A percentile compares a stretch with the other conserved stretches of the same genome.
These are phyloP conservation scores for Arrhopalites spinosus DNA, from an alignment of 2,888 invertebrate genomes.

Conservation along the genomic window DNA sequence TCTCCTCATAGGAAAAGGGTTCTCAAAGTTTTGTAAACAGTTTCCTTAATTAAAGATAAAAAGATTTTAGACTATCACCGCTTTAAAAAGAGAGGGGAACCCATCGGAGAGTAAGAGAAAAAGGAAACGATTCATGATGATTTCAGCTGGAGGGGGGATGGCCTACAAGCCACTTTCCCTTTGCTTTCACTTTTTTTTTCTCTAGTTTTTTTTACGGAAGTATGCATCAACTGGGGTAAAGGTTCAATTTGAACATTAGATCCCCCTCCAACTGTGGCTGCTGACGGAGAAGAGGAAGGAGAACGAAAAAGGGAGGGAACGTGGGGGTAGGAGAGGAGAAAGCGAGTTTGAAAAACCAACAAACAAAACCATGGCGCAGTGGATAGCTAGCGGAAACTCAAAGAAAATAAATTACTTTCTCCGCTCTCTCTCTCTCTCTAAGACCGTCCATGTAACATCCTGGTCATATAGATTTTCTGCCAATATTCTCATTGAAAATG, in stretches of 20 bases:
- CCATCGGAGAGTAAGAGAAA: not conserved
- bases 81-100: not conserved
- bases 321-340: not conserved
- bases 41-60: conserved; percentile 29
- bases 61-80: too few species aligned
- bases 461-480: not conserved
- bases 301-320: not conserved
- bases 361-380: too few species aligned
- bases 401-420: conserved; percentile 33
- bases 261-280: not conserved
- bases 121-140: conserved; percentile 25
- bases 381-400: conserved; percentile 19
- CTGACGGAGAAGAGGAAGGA: not conserved
- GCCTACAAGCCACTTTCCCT: not conserved
- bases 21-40: conserved; percentile 23
- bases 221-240: not conserved
- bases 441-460: not conserved
- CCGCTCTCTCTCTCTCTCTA: not conserved
- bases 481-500: conserved; percentile 25
- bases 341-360: not conserved
- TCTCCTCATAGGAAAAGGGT: too few species aligned
- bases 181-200: not conserved
- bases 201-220: not conserved
- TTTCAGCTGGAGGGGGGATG: not conserved
- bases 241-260: not conserved